Percentiles rank a stretch among this genome's conserved stretches.
These are phyloP conservation scores for Ceyx cyanopectus DNA, from an alignment of 2,113 vertebrate species.

Conservation along the genomic window DNA sequence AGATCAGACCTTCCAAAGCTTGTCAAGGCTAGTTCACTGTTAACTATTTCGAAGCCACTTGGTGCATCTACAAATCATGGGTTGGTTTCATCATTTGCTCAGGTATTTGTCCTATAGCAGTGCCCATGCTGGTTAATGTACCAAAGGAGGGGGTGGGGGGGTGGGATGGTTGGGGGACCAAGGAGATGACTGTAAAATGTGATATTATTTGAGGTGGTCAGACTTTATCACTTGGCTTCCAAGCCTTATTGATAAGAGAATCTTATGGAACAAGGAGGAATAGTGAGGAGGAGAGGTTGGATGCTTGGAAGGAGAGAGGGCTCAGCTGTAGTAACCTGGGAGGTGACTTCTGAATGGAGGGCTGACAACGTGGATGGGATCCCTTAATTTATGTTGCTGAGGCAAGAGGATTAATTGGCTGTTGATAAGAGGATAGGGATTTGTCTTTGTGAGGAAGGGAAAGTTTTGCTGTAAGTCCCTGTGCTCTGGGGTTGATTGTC, in stretches of 20 bases:
- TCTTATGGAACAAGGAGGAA: neutral
- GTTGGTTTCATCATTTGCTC: neutral
- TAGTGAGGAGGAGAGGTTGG: neutral
- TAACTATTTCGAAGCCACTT: neutral
- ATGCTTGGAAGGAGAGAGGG: neutral
- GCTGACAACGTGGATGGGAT: neutral
- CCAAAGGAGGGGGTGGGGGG: neutral
- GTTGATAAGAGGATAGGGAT: neutral
- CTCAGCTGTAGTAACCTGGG: neutral
- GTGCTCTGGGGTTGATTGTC: neutral
- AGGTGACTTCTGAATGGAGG: neutral
- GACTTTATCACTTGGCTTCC: neutral
- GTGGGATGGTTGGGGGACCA: neutral
- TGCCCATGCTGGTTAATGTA: neutral
- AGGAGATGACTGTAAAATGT: neutral
- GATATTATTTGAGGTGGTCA: neutral
- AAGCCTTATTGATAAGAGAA: neutral
- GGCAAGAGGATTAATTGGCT: neutral
- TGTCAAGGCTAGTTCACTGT: neutral
- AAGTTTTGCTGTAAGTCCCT: fast-evolving
- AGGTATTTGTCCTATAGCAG: fast-evolving
- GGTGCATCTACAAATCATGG: neutral
- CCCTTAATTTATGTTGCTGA: neutral
- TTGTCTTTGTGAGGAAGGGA: neutral
- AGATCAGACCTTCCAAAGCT: neutral